Evolutionary conservation across 2,113 vertebrate genomes (phyloP).

Genomic region (Oreochromis tanganicae): DNA sequence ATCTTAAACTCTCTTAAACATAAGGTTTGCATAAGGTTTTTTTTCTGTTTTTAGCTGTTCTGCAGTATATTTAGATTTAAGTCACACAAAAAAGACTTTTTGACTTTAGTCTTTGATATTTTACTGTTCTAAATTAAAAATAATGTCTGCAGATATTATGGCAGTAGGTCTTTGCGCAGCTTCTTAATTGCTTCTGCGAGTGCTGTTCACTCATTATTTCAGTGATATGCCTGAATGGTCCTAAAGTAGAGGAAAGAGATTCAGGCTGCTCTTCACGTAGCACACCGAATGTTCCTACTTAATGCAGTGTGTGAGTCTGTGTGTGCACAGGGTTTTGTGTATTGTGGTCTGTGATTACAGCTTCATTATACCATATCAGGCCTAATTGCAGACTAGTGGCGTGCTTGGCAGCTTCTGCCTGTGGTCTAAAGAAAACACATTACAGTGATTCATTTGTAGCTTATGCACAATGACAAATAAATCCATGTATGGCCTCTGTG

Average conservation of each 20-base stretch:
- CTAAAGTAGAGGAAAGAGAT: not conserved
- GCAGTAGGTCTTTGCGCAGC: not conserved
- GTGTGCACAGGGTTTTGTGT: not conserved
- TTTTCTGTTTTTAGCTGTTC: not conserved
- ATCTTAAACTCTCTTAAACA: not conserved
- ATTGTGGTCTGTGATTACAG: slow-evolving; percentile 3
- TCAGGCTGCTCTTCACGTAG: not conserved
- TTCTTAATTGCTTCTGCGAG: not conserved
- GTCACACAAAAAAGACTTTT: not conserved
- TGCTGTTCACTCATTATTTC: not conserved
- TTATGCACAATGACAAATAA: not conserved
- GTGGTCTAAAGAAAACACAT: slow-evolving; percentile 37
- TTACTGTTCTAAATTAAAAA: not conserved
- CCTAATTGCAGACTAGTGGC: not conserved
- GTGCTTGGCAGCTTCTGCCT: not conserved
- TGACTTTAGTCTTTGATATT: not conserved
- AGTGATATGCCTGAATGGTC: not conserved
- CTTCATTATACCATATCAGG: slow-evolving; percentile 17
- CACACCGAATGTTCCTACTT: not conserved
- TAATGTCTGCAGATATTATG: not conserved
- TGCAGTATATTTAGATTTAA: not conserved
- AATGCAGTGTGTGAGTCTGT: not conserved
- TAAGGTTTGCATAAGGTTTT: not conserved
- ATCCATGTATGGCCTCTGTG: not conserved
- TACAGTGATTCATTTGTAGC: slow-evolving; percentile 24